Evolutionary conservation across 2,888 invertebrate species (phyloP).

Genomic region (Apodemia duryi): DNA sequence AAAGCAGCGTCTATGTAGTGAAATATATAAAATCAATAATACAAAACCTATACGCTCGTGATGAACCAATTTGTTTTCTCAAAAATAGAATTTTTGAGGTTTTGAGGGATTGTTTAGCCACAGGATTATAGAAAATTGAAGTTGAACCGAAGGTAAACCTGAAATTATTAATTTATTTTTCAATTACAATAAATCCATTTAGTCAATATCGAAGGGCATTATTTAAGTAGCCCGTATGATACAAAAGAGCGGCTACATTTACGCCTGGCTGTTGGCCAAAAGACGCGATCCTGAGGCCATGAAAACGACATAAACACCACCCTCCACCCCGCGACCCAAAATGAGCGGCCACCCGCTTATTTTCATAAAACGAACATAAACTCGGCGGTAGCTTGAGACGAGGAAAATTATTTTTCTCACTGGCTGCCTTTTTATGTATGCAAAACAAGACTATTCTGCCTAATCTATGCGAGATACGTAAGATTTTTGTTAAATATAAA

Average conservation of each 20-base stretch:
- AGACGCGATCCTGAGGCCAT: conserved; percentile 41
- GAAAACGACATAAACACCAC: conserved; percentile 66
- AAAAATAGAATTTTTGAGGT: too few species aligned
- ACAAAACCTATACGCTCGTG: too few species aligned
- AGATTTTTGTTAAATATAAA: conserved; percentile 7
- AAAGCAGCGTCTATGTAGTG: too few species aligned
- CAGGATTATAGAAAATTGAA: too few species aligned
- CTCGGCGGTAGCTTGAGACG: conserved; percentile 50
- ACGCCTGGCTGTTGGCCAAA: conserved; percentile 63
- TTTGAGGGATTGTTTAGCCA: too few species aligned
- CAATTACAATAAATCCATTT: background rate
- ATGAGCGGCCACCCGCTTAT: conserved; percentile 76
- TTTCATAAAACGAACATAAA: conserved; percentile 75
- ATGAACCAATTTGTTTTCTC: too few species aligned
- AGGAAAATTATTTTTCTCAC: conserved; percentile 53
- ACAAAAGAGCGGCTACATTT: conserved; percentile 32
- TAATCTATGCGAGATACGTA: conserved; percentile 12
- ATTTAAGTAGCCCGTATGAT: conserved; percentile 8
- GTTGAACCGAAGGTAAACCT: too few species aligned
- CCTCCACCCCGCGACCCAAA: conserved; percentile 54
- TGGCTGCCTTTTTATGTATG: conserved; percentile 14
- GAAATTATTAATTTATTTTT: background rate
- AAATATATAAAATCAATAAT: too few species aligned
- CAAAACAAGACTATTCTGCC: conserved; percentile 5
- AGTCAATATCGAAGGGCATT: conserved; percentile 12